Conservation (phyloP, 2,888 invertebrate species). For the Timema podura region DNA sequence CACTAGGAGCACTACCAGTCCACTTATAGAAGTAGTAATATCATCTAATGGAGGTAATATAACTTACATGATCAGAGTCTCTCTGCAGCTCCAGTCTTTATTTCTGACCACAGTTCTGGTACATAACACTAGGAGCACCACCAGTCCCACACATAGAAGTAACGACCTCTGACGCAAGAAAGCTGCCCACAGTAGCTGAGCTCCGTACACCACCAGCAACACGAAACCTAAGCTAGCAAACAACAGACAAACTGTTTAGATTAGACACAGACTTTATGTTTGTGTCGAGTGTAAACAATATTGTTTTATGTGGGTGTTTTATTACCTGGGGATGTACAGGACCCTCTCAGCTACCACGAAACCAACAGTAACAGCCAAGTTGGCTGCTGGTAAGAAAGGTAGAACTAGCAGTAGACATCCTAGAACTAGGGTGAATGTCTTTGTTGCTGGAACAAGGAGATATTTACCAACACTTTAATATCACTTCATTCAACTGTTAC, state of each 20-base stretch:
- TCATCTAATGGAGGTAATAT: too few species aligned
- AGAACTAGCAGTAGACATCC: conserved; percentile 64
- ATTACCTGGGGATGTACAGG: conserved; percentile 79
- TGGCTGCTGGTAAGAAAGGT: conserved; percentile 83
- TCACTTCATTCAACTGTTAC: too few species aligned
- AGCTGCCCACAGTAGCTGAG: conserved; percentile 60
- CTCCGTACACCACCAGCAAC: conserved; percentile 69
- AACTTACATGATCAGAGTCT: conserved; percentile 66
- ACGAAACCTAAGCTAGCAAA: conserved; percentile 70
- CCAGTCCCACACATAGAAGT: conserved; percentile 49
- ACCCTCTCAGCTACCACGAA: conserved; percentile 85
- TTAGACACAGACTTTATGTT: background rate
- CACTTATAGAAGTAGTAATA: conserved; percentile 29
- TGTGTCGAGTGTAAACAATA: background rate
- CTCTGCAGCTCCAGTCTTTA: conserved; percentile 73
- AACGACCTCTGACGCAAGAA: conserved; percentile 29
- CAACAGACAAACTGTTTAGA: background rate
- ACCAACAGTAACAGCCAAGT: conserved; percentile 74
- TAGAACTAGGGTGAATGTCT: conserved; percentile 61
- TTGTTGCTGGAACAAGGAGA: conserved; percentile 54
- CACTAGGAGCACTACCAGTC: conserved; percentile 56
- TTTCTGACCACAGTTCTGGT: conserved; percentile 66
- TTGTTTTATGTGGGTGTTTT: conserved; percentile 29
- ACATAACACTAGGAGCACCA: conserved; percentile 59
- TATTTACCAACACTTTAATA: background rate